These are phyloP conservation scores for Ondatra zibethicus DNA, from an alignment of 2,113 vertebrate species.

Conservation along the genomic window DNA sequence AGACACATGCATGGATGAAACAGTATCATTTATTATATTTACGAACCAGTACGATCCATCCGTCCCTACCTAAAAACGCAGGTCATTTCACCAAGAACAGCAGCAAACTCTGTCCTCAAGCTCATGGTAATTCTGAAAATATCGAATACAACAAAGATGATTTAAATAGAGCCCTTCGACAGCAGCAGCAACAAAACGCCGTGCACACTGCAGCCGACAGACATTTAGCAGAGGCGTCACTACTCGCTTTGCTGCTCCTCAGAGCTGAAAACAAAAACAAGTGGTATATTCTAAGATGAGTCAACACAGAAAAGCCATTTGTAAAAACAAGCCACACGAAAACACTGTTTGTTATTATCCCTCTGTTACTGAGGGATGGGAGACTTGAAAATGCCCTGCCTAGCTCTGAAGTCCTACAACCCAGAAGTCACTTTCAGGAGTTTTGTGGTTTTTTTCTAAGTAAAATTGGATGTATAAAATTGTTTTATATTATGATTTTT, in stretches of 20 bases:
- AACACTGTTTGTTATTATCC: conserved; percentile 2
- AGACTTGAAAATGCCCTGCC: neutral
- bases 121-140: conserved; percentile 56
- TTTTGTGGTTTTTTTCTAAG: neutral
- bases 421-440: neutral
- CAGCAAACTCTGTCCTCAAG: conserved; percentile 30
- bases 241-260: neutral
- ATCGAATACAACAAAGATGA: neutral
- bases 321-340: neutral
- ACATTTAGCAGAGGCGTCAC: conserved; percentile 35
- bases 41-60: conserved; percentile 40
- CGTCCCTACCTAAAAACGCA: conserved; percentile 30
- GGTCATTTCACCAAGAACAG: neutral
- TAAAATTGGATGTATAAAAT: neutral
- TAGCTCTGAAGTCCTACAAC: neutral
- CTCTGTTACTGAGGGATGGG: neutral
- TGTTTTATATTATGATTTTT: neutral
- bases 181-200: neutral
- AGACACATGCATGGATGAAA: neutral
- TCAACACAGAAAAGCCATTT: conserved; percentile 4
- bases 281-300: conserved; percentile 40
- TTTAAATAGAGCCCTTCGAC: conserved; percentile 16
- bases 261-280: conserved; percentile 65
- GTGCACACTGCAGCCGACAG: neutral
- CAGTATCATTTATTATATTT: conserved; percentile 16